phyloP scores from a whole-genome alignment of 2,113 vertebrate genomes.

The Acinonyx jubatus region DNA sequence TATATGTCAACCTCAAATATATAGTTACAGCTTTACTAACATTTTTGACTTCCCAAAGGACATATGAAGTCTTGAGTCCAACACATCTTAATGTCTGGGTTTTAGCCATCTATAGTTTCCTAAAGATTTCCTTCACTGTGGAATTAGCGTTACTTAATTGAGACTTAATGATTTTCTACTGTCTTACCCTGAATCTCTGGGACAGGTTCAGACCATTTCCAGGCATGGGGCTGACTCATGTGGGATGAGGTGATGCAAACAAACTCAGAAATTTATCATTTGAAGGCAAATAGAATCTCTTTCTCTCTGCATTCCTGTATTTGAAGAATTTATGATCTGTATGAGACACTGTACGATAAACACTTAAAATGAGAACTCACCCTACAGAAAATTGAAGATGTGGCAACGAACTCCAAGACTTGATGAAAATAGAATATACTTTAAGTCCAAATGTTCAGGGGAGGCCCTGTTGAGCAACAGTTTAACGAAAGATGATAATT shows the following conservation, averaged over 20 bases:
- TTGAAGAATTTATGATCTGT: conserved; percentile 1
- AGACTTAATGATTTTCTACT: conserved; percentile 1
- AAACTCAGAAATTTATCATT: not conserved
- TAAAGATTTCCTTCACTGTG: not conserved
- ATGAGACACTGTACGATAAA: not conserved
- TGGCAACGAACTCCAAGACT: not conserved
- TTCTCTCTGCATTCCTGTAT: not conserved
- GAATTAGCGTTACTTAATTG: not conserved
- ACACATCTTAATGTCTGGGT: not conserved
- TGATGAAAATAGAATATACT: not conserved
- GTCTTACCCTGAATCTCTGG: not conserved
- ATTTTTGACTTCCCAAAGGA: not conserved
- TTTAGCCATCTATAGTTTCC: not conserved
- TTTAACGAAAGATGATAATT: not conserved
- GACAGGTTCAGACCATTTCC: not conserved
- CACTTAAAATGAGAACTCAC: not conserved
- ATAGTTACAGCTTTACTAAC: not conserved
- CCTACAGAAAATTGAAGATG: not conserved
- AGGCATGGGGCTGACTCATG: not conserved
- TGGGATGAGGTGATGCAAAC: not conserved
- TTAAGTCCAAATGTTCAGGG: not conserved
- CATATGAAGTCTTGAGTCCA: not conserved
- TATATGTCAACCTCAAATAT: not conserved
- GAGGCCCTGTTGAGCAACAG: not conserved
- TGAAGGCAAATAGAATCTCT: not conserved